Evolutionary conservation across 2,888 invertebrate species (phyloP).

Genomic region (Orchesellides sinensis): DNA sequence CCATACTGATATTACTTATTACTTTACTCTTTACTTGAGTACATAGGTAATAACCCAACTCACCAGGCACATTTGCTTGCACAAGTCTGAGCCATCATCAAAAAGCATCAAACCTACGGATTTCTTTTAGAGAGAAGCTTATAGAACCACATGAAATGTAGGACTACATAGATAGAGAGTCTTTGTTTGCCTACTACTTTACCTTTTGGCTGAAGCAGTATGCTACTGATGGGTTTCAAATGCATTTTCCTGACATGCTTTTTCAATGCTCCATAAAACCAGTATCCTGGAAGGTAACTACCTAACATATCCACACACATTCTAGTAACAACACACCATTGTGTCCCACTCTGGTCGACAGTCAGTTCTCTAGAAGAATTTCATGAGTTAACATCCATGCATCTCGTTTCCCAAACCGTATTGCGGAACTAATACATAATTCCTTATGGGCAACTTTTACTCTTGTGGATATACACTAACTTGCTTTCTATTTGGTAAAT

Average conservation of each 20-base stretch:
- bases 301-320: not conserved
- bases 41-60: no score
- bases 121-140: no score
- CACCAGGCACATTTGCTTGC: no score
- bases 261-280: slow-evolving; percentile 31
- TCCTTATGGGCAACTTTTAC: slow-evolving; percentile 8
- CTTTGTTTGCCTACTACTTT: slow-evolving; percentile 26
- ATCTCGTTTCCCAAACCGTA: slow-evolving; percentile 17
- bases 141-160: no score
- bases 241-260: slow-evolving; percentile 35
- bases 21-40: no score
- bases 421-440: not conserved
- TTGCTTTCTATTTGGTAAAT: no score
- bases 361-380: slow-evolving; percentile 58
- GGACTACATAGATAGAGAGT: not conserved
- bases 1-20: no score
- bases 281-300: slow-evolving; percentile 2
- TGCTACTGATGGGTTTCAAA: slow-evolving; percentile 29
- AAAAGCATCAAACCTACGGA: no score
- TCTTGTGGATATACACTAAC: no score
- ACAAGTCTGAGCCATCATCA: not conserved
- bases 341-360: slow-evolving; percentile 6
- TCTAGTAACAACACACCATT: slow-evolving; percentile 18
- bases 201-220: slow-evolving; percentile 9
- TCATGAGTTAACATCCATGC: slow-evolving; percentile 53